Conservation (phyloP, 2,113 vertebrate genomes). For the Erinaceus europaeus region DNA sequence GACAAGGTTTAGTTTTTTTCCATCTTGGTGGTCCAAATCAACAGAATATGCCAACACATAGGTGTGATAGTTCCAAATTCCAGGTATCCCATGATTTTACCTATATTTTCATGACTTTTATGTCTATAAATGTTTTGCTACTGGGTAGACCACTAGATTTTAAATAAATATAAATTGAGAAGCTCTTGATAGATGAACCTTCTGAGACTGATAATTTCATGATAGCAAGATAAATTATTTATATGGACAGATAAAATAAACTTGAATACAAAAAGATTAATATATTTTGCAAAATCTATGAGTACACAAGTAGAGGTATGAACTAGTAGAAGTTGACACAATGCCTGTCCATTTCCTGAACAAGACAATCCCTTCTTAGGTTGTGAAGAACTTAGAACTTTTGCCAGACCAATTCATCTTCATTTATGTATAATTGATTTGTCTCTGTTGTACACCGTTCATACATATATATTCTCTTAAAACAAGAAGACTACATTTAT, state of each 20-base stretch:
- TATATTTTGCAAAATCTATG: background rate
- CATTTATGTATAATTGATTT: background rate
- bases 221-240: conserved; percentile 10
- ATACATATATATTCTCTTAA: background rate
- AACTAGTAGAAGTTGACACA: background rate
- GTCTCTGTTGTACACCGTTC: background rate
- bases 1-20: background rate
- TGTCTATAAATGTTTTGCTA: background rate
- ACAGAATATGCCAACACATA: background rate
- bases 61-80: background rate
- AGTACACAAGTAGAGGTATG: background rate
- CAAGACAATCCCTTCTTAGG: background rate
- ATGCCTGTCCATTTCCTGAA: background rate
- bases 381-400: background rate
- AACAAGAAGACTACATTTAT: background rate
- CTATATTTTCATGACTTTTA: conserved; percentile 24
- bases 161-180: conserved; percentile 21
- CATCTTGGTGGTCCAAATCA: background rate
- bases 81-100: background rate
- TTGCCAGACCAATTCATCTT: background rate
- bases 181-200: background rate
- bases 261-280: background rate
- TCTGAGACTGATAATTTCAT: conserved; percentile 25
- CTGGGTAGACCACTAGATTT: background rate
- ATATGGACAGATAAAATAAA: background rate